Conservation (phyloP, 2,888 invertebrate species). For the Drosophila lutescens region DNA sequence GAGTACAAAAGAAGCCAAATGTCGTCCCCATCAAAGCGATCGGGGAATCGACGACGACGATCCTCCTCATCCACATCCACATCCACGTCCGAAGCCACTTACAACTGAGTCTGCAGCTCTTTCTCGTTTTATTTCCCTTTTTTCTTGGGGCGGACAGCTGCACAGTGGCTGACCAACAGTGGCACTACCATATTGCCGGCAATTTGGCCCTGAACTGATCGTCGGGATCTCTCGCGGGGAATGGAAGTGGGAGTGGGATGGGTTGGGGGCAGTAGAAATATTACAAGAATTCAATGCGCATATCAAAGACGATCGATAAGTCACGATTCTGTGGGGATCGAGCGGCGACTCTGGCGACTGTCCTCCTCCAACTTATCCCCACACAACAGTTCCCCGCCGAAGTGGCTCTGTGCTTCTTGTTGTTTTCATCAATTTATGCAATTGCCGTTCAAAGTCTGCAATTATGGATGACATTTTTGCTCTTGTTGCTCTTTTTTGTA, state of each 20-base stretch:
- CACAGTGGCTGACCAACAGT: constrained; percentile 70
- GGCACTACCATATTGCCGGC: constrained; percentile 63
- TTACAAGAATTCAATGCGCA: constrained; percentile 84
- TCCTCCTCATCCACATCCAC: constrained; percentile 5
- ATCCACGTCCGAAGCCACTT: constrained; percentile 18
- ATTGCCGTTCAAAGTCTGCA: constrained; percentile 76
- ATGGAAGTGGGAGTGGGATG: not conserved
- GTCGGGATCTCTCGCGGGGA: constrained; percentile 32
- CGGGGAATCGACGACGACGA: constrained; percentile 16
- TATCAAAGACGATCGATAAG: constrained; percentile 84
- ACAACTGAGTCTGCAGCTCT: constrained; percentile 11
- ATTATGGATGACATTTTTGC: constrained; percentile 76
- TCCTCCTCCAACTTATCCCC: constrained; percentile 21
- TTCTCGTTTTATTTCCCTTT: constrained; percentile 27
- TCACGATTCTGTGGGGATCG: constrained; percentile 80
- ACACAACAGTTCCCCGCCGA: constrained; percentile 5
- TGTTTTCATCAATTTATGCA: constrained; percentile 74
- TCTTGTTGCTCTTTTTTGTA: constrained; percentile 52
- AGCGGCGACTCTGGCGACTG: constrained; percentile 54
- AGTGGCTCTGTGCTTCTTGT: constrained; percentile 38
- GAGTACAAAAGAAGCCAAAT: constrained; percentile 51
- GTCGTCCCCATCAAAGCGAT: constrained; percentile 58
- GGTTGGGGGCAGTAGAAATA: constrained; percentile 68
- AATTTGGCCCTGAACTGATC: constrained; percentile 63
- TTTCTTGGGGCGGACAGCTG: constrained; percentile 66